These are phyloP conservation scores for Synanceia verrucosa DNA, from an alignment of 2,797 vertebrate species.

Conservation along the genomic window DNA sequence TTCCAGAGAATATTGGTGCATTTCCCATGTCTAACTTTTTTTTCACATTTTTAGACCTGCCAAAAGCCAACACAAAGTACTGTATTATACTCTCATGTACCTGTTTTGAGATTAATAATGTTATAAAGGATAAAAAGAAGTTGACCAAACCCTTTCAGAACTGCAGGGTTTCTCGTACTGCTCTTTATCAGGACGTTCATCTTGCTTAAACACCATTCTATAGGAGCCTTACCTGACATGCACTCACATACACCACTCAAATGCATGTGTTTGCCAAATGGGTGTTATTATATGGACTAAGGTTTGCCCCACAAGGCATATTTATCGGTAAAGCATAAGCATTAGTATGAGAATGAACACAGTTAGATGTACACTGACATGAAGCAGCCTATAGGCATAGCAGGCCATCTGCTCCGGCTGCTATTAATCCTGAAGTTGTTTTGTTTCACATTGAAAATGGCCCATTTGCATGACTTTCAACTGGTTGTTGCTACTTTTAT, in stretches of 20 bases:
- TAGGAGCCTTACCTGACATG: slow-evolving; percentile 47
- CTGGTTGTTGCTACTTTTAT: slow-evolving; percentile 31
- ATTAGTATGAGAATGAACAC: slow-evolving; percentile 39
- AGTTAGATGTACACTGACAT: slow-evolving; percentile 16
- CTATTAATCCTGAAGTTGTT: slow-evolving; percentile 32
- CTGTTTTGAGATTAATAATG: slow-evolving; percentile 14
- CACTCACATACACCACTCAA: slow-evolving; percentile 26
- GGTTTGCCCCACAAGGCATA: slow-evolving; percentile 22
- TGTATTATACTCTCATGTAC: slow-evolving; percentile 9
- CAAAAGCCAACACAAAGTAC: background rate
- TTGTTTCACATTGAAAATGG: slow-evolving; percentile 13
- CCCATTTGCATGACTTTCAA: slow-evolving; percentile 26
- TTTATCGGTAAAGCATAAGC: slow-evolving; percentile 26
- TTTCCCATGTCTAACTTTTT: slow-evolving; percentile 7
- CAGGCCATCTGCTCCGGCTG: background rate
- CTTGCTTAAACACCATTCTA: slow-evolving; percentile 44
- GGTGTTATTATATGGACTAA: slow-evolving; percentile 35
- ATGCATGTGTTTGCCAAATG: slow-evolving; percentile 44
- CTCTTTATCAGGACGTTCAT: slow-evolving; percentile 29
- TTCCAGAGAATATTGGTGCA: background rate
- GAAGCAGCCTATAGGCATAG: slow-evolving; percentile 24
- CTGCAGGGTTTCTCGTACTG: slow-evolving; percentile 3
- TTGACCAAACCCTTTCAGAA: slow-evolving; percentile 1
- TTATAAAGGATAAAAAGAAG: slow-evolving; percentile 12
- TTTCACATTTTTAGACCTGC: background rate